These are phyloP conservation scores for Siphamia tubifer DNA, from an alignment of 2,113 vertebrate genomes.

Conservation along the genomic window DNA sequence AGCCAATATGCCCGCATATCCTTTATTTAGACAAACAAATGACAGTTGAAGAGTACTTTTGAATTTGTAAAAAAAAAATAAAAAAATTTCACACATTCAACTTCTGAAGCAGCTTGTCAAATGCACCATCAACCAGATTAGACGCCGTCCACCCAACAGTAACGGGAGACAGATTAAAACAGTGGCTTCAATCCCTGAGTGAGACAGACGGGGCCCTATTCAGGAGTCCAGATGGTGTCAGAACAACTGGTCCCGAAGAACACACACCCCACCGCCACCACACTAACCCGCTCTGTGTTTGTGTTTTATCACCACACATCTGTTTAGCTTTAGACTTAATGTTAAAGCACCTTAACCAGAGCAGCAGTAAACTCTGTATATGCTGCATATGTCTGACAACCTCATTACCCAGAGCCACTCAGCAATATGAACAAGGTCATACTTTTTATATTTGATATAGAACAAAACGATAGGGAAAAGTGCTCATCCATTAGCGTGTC, in stretches of 20 bases:
- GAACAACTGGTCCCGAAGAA: conserved; percentile 8
- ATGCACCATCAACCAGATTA: conserved; percentile 56
- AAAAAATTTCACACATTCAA: not conserved
- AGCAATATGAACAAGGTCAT: too few relatives aligned
- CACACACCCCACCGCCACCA: not conserved
- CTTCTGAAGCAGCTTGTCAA: conserved; percentile 22
- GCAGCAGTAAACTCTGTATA: not conserved
- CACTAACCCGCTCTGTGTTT: not conserved
- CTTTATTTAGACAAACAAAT: too few relatives aligned
- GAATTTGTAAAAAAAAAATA: too few relatives aligned
- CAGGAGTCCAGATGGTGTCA: conserved; percentile 40
- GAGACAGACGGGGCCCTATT: not conserved
- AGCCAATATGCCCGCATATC: too few relatives aligned
- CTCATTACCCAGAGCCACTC: not conserved
- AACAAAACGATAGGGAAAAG: too few relatives aligned
- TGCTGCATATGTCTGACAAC: not conserved
- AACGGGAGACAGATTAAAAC: conserved; percentile 34
- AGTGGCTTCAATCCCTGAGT: conserved; percentile 28
- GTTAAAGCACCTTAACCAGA: not conserved
- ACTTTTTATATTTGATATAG: too few relatives aligned
- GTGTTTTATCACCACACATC: not conserved
- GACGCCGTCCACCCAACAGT: conserved; percentile 9
- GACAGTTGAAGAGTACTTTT: too few relatives aligned
- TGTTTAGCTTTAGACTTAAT: not conserved
- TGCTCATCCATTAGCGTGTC: too few relatives aligned